Evolutionary conservation across 1,140 invertebrate genomes (phyloP).

Genomic region (Drosophila tsacasi): DNA sequence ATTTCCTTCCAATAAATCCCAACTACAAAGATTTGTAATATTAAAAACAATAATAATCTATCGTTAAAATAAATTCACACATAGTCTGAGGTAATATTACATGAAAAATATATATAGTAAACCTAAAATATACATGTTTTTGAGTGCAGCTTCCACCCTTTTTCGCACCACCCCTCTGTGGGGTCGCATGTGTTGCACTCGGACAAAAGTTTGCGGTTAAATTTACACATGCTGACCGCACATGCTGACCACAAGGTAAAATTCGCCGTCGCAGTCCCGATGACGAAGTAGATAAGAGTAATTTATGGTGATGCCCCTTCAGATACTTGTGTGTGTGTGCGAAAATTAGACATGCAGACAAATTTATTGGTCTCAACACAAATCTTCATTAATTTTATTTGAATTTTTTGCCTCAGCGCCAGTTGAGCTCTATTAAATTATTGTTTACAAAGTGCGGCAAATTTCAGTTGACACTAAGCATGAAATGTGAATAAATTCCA

Average conservation of each 20-base stretch:
- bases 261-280: slow-evolving; percentile 67
- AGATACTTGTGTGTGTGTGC: slow-evolving; percentile 53
- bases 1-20: too few relatives aligned
- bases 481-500: slow-evolving; percentile 31
- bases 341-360: slow-evolving; percentile 81
- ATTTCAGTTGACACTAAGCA: slow-evolving; percentile 47
- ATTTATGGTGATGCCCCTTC: slow-evolving; percentile 75
- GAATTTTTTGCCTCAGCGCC: slow-evolving; percentile 24
- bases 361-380: slow-evolving; percentile 78
- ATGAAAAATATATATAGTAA: background rate
- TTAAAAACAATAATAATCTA: background rate
- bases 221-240: slow-evolving; percentile 70
- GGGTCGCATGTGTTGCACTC: slow-evolving; percentile 56
- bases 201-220: slow-evolving; percentile 72
- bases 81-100: background rate
- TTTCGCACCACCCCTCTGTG: background rate
- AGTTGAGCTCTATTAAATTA: slow-evolving; percentile 69
- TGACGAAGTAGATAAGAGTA: slow-evolving; percentile 80
- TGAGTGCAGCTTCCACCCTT: slow-evolving; percentile 14
- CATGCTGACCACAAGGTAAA: slow-evolving; percentile 75
- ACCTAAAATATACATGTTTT: background rate
- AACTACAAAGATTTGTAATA: too few relatives aligned
- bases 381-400: slow-evolving; percentile 72
- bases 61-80: background rate
- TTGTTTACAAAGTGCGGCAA: slow-evolving; percentile 56